phyloP scores from a whole-genome alignment of 2,113 vertebrate genomes.

The Marmota flaviventris region DNA sequence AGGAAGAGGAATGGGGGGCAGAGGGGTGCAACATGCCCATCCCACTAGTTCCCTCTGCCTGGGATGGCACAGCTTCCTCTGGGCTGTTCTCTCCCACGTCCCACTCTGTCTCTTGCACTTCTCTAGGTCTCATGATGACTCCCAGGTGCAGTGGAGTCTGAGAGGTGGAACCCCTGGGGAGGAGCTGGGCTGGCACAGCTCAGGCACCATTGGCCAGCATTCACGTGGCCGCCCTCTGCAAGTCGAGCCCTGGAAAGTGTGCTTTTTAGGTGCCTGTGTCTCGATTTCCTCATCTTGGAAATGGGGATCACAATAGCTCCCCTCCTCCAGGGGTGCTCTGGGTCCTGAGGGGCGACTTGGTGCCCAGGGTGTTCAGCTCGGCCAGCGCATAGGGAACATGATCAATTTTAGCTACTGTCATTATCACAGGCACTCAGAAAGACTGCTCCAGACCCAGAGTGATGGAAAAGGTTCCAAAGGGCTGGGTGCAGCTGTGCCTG shows the following conservation, averaged over 20 bases:
- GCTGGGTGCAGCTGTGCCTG: background rate
- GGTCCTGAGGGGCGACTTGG: too few relatives aligned
- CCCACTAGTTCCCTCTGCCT: fast-evolving
- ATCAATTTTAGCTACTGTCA: background rate
- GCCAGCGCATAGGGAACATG: background rate
- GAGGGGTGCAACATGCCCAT: fast-evolving
- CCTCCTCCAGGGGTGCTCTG: background rate
- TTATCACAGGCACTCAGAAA: background rate
- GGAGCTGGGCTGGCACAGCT: fast-evolving
- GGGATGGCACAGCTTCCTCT: background rate
- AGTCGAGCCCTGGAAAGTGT: too few relatives aligned
- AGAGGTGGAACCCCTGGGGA: too few relatives aligned
- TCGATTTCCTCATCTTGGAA: background rate
- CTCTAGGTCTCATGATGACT: fast-evolving
- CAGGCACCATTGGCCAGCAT: fast-evolving
- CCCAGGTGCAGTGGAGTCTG: fast-evolving
- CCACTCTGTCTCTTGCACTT: fast-evolving
- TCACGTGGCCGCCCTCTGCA: fast-evolving
- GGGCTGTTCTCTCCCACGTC: background rate
- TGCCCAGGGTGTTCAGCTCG: too few relatives aligned
- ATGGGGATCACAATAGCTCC: too few relatives aligned
- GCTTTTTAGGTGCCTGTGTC: background rate
- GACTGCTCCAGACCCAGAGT: background rate
- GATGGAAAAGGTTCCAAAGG: background rate
- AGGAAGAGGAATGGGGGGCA: background rate